A percentile compares a stretch with the other conserved stretches of the same genome.
Evolutionary conservation across 2,113 vertebrate species (phyloP).

Genomic region (Cynoglossus semilaevis): DNA sequence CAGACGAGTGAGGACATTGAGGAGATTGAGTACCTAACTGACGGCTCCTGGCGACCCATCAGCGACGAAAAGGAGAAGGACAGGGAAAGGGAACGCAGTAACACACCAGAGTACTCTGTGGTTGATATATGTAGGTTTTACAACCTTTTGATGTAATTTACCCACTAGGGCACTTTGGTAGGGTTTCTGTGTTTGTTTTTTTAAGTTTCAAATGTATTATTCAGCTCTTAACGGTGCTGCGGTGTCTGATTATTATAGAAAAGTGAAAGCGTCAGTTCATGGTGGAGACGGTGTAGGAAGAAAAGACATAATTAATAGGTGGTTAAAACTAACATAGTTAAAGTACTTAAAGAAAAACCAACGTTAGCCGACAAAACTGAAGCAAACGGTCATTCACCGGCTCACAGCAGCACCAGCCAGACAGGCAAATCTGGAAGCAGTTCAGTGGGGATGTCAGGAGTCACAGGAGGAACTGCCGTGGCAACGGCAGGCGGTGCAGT

Average conservation of each 20-base stretch:
- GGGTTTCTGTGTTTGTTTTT: too few relatives aligned
- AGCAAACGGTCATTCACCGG: slow-evolving; percentile 81
- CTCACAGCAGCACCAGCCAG: slow-evolving; percentile 81
- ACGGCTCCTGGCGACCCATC: slow-evolving; percentile 95
- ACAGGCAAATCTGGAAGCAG: slow-evolving; percentile 82
- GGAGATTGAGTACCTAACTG: slow-evolving; percentile 94
- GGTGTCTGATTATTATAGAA: background rate
- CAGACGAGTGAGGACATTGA: slow-evolving; percentile 90
- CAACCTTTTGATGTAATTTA: background rate
- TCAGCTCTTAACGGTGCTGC: background rate
- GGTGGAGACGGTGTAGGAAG: too few relatives aligned
- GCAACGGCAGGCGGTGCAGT: slow-evolving; percentile 79
- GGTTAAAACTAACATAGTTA: too few relatives aligned
- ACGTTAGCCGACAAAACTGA: slow-evolving; percentile 84
- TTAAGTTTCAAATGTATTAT: background rate
- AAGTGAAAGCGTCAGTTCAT: background rate
- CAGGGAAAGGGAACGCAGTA: slow-evolving; percentile 83
- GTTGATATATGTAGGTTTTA: slow-evolving; percentile 85
- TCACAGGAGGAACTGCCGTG: slow-evolving; percentile 44
- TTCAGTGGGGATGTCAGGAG: slow-evolving; percentile 59
- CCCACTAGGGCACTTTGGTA: background rate
- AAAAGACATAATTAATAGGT: too few relatives aligned
- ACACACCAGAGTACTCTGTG: slow-evolving; percentile 88
- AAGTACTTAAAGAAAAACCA: too few relatives aligned
- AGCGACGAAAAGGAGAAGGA: slow-evolving; percentile 87